These are phyloP conservation scores for Cyclura pinguis DNA, from an alignment of 2,797 vertebrate genomes.

Conservation along the genomic window DNA sequence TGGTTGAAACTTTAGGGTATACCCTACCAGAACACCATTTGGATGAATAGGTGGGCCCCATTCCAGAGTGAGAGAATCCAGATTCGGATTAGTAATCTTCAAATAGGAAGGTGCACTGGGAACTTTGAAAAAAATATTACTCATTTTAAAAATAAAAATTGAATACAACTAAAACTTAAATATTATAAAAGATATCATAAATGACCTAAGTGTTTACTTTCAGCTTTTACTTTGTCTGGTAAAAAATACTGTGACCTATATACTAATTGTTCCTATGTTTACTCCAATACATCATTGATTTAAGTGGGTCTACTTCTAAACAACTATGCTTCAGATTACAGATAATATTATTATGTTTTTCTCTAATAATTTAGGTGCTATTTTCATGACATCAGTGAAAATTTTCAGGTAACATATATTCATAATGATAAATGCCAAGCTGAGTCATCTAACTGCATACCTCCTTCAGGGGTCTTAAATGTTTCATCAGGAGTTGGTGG, in stretches of 20 bases:
- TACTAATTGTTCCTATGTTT: not conserved
- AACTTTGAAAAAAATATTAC: slow-evolving; percentile 79
- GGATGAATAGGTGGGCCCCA: slow-evolving; percentile 91
- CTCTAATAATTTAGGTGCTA: not conserved
- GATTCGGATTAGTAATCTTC: slow-evolving; percentile 83
- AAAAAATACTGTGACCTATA: not conserved
- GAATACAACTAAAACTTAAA: not conserved
- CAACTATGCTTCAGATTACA: not conserved
- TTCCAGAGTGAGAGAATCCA: slow-evolving; percentile 91
- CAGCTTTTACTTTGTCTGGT: too few relatives aligned
- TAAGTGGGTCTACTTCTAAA: not conserved
- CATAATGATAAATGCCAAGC: slow-evolving; percentile 10
- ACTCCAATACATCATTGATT: not conserved
- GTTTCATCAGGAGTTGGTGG: slow-evolving; percentile 84
- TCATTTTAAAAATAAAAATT: slow-evolving; percentile 29
- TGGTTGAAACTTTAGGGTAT: slow-evolving; percentile 93
- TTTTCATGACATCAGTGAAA: not conserved
- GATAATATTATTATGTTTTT: not conserved
- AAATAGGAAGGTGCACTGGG: slow-evolving; percentile 89
- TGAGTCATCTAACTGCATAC: slow-evolving; percentile 78
- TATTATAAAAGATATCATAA: not conserved
- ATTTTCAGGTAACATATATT: not conserved
- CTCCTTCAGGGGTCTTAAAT: slow-evolving; percentile 94
- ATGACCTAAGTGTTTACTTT: not conserved
- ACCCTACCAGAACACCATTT: slow-evolving; percentile 92